Conservation (phyloP, 2,888 invertebrate genomes). For the Dolichopus griseipennis region DNA sequence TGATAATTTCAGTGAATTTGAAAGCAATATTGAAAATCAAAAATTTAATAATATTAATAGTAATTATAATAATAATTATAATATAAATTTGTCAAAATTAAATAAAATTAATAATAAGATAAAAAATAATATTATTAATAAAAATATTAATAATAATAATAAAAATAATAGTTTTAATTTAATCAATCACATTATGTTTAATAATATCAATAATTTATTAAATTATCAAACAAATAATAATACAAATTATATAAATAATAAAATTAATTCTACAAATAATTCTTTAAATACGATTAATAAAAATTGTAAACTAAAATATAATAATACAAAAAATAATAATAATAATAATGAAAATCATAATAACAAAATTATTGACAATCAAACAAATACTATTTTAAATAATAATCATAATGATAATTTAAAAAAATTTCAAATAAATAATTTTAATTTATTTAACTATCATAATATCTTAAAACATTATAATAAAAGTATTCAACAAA, state of each 20-base stretch:
- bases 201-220: not conserved
- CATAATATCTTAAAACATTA: too few relatives aligned
- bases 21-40: conserved; percentile 8
- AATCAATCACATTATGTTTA: not conserved
- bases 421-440: too few relatives aligned
- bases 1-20: conserved; percentile 14
- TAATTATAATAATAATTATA: conserved; percentile 7
- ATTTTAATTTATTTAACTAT: too few relatives aligned
- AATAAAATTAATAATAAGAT: not conserved
- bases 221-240: not conserved
- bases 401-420: too few relatives aligned
- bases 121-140: conserved; percentile 11
- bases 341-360: conserved; percentile 10
- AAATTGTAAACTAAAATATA: not conserved
- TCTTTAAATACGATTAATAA: not conserved
- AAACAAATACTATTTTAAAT: not conserved
- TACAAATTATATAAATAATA: not conserved
- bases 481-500: too few relatives aligned
- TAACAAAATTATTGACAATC: not conserved
- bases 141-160: conserved; percentile 11
- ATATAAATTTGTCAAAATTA: conserved; percentile 13
- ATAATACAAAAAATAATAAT: conserved; percentile 14
- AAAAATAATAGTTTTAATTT: conserved; percentile 1
- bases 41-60: conserved; percentile 12
- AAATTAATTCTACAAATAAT: not conserved